phyloP scores from a whole-genome alignment of 2,797 vertebrate genomes.

The Prunella strophiata region DNA sequence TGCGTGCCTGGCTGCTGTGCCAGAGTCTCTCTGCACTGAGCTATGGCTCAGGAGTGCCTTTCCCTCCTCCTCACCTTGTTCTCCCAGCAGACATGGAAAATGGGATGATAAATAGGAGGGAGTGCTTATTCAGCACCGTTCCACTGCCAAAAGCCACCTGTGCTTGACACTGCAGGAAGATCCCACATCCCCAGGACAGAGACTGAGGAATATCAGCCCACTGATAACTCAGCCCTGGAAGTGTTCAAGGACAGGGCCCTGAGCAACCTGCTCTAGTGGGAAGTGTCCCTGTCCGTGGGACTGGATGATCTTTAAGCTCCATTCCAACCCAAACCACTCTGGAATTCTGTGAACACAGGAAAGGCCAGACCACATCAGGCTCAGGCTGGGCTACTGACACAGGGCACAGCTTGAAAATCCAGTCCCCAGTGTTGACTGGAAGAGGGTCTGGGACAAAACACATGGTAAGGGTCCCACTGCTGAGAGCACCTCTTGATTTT shows the following conservation, averaged over 20 bases:
- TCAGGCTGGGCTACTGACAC: not conserved
- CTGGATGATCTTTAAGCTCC: not conserved
- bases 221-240: not conserved
- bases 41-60: not conserved
- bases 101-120: not conserved
- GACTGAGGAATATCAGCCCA: not conserved
- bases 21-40: not conserved
- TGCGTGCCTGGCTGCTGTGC: not conserved
- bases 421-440: not conserved
- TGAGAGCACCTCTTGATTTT: not conserved
- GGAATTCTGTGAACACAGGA: not conserved
- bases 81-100: not conserved
- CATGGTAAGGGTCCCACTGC: accelerated
- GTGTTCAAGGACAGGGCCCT: accelerated
- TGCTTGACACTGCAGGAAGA: not conserved
- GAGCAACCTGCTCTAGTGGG: not conserved
- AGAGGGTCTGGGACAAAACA: not conserved
- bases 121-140: not conserved
- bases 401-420: not conserved
- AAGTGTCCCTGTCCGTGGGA: not conserved
- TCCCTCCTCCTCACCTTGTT: not conserved
- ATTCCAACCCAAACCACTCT: not conserved
- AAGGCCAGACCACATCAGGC: not conserved
- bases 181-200: not conserved
- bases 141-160: not conserved